Evolutionary conservation across 2,797 vertebrate genomes (phyloP), one percentile per base, ranked within the genome.

Genomic region (Sebastolobus altivelis): DNA sequence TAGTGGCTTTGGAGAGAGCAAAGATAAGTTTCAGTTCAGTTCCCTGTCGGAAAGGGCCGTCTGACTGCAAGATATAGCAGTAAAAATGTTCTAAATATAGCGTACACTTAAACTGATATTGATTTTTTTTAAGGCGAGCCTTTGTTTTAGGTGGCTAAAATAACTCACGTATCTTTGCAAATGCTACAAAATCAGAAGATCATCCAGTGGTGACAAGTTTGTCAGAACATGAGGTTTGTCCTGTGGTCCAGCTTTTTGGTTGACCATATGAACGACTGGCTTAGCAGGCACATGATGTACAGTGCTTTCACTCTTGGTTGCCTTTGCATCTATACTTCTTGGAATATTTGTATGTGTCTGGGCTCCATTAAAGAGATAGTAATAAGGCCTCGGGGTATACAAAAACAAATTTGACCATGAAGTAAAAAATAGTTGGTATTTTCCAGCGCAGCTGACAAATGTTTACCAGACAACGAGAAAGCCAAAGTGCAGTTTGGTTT

Each of bases 401-500:
- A 11, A 12, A 73, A 59, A 40, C 0, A 43, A 27, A 13, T 59
- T 66, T 66, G 5, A 40, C 7, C 54, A 56, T 46, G 29, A 33
- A 72, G 16, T 59, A n/a, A 71, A 37, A 59, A 1, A 20, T 56
- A 25, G 31, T 22, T 29, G 18, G n/a, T 38, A 6, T 61, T 68
- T 68, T 55, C 25, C 65, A 70, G 22, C 43, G 40, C 31, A 69
- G 67, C 10, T 78, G 65, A 65, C 33, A 77, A 84, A 77, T 75
- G 8, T 81, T 88, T 65, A 79, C 27, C 56, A 80, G 69, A 78
- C 59, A 67, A 59, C 0, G 3, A 22, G 29, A 88, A 55, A 80
- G 58, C 49, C 52, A 33, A 60, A 77, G 81, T 79, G 69, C 60
- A 81, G 69, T 78, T 85, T 84, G 79, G 79, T 77, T 79, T 86